Percentiles rank a stretch among this genome's conserved stretches.
Conservation (phyloP, 2,113 vertebrate genomes). For the Thymallus thymallus region DNA sequence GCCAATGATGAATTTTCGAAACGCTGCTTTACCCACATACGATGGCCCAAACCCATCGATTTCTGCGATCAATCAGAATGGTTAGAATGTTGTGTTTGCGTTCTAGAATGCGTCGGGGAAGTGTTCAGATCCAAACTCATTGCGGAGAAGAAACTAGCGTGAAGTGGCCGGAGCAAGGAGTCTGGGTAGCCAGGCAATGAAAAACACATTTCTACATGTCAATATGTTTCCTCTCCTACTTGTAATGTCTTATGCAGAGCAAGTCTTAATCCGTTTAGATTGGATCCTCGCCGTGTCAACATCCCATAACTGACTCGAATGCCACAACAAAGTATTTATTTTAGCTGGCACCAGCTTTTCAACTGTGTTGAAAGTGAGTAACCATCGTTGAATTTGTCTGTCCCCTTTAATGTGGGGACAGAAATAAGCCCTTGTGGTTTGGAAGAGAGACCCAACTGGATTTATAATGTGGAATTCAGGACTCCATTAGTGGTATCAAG, state of each 20-base stretch:
- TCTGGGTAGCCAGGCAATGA: no score
- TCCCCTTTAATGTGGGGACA: slow-evolving; percentile 36
- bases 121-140: no score
- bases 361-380: slow-evolving; percentile 38
- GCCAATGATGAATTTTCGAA: no score
- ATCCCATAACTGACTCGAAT: slow-evolving; percentile 5
- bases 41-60: no score
- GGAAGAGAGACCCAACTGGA: slow-evolving; percentile 22
- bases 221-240: no score
- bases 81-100: no score
- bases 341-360: slow-evolving; percentile 43
- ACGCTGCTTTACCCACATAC: no score
- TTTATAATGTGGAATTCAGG: slow-evolving; percentile 7
- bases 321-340: slow-evolving; percentile 53
- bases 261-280: neutral
- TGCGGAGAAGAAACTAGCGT: no score
- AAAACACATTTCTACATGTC: no score
- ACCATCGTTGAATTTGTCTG: slow-evolving; percentile 25
- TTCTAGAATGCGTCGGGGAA: no score
- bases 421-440: slow-evolving; percentile 22
- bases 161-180: no score
- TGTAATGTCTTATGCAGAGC: neutral
- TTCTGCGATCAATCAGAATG: no score
- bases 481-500: neutral
- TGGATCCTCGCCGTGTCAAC: slow-evolving; percentile 19